phyloP scores from a whole-genome alignment of 2,113 vertebrate genomes.

The Circaetus gallicus region DNA sequence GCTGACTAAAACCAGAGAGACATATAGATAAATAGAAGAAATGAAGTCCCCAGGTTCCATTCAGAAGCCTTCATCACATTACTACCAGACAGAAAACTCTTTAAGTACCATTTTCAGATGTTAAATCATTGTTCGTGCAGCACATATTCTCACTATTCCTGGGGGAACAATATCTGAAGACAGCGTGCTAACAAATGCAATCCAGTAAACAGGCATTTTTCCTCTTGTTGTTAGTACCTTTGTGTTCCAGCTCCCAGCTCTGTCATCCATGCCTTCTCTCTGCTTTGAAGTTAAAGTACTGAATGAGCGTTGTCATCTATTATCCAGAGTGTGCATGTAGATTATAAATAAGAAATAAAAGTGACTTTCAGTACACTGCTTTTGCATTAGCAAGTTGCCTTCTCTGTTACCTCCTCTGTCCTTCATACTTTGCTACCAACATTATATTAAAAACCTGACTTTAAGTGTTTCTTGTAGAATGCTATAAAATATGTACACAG shows the following conservation, averaged over 20 bases:
- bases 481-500: constrained; percentile 36
- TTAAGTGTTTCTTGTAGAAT: constrained; percentile 47
- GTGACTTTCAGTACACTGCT: constrained; percentile 82
- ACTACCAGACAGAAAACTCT: constrained; percentile 81
- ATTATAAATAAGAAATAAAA: constrained; percentile 95
- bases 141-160: constrained; percentile 76
- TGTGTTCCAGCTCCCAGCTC: constrained; percentile 75
- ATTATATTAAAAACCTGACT: constrained; percentile 57
- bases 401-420: constrained; percentile 67
- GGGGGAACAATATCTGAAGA: constrained; percentile 80
- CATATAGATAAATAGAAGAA: constrained; percentile 80
- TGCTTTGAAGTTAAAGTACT: constrained; percentile 77
- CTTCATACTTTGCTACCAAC: constrained; percentile 66
- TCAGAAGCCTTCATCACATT: constrained; percentile 76
- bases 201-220: constrained; percentile 81
- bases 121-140: constrained; percentile 78
- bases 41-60: constrained; percentile 79
- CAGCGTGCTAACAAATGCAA: constrained; percentile 81
- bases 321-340: constrained; percentile 76
- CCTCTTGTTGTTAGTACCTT: constrained; percentile 76
- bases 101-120: constrained; percentile 83
- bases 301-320: constrained; percentile 83
- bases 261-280: constrained; percentile 76
- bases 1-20: constrained; percentile 78
- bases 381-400: constrained; percentile 81